phyloP scores from a whole-genome alignment of 2,113 vertebrate species.

The Neomonachus schauinslandi region DNA sequence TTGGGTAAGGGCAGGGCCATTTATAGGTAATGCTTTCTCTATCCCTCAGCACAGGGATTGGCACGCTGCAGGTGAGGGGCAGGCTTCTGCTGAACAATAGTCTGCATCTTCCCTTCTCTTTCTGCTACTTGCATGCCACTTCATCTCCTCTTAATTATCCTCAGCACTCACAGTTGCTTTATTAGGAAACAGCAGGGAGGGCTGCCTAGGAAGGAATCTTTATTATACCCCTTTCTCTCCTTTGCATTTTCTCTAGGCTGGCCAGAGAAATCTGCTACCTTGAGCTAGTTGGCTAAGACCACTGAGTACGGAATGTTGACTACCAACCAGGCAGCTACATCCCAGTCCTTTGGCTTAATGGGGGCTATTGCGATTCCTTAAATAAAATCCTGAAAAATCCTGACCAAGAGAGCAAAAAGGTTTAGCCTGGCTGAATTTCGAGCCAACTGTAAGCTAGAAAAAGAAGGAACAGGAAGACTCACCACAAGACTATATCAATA shows the following conservation, averaged over 20 bases:
- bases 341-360: background rate
- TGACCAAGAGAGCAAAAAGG: background rate
- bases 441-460: conserved; percentile 26
- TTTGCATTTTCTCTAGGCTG: background rate
- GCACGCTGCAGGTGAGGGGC: background rate
- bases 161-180: background rate
- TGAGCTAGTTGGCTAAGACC: background rate
- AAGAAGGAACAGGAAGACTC: conserved; percentile 25
- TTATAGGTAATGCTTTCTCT: background rate
- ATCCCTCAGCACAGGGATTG: background rate
- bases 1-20: background rate
- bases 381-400: conserved; percentile 7
- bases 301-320: background rate
- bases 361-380: background rate
- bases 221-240: background rate
- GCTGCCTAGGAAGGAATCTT: background rate
- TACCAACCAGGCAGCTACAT: background rate
- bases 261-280: background rate
- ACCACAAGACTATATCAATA: conserved; percentile 36
- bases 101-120: background rate
- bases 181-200: background rate
- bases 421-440: conserved; percentile 26
- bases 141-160: background rate
- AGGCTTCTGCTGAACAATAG: background rate
- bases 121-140: background rate